Evolutionary conservation across 2,797 vertebrate genomes (phyloP).

Genomic region (Halcyon badia): DNA sequence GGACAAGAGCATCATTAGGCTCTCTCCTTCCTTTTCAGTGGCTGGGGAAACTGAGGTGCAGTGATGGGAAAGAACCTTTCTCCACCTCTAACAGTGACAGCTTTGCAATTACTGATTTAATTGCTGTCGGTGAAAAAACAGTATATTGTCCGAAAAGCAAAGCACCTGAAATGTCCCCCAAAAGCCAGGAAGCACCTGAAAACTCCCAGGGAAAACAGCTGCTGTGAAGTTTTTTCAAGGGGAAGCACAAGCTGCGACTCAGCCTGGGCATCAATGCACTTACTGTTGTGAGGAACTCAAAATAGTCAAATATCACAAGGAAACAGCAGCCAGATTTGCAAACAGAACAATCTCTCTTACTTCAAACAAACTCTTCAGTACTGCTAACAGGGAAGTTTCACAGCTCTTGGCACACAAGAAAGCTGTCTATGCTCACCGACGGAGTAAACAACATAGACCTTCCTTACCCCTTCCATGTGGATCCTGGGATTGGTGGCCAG

Average conservation of each 20-base stretch:
- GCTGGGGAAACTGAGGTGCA: background rate
- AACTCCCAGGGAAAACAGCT: background rate
- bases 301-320: background rate
- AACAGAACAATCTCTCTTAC: background rate
- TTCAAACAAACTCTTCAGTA: background rate
- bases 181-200: background rate
- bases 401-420: background rate
- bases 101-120: background rate
- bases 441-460: background rate
- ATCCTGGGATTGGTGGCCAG: constrained; percentile 77
- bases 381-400: background rate
- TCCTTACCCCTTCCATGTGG: constrained; percentile 87
- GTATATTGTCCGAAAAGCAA: background rate
- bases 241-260: background rate
- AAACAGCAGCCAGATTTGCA: background rate
- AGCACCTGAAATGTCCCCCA: background rate
- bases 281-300: background rate
- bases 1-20: background rate
- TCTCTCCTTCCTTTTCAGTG: background rate
- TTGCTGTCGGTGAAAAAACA: background rate
- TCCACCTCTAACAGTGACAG: background rate
- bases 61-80: background rate
- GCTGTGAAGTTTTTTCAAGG: background rate
- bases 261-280: background rate
- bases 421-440: background rate